These are phyloP conservation scores for Labeo catla DNA, from an alignment of 2,113 vertebrate species.

Conservation along the genomic window DNA sequence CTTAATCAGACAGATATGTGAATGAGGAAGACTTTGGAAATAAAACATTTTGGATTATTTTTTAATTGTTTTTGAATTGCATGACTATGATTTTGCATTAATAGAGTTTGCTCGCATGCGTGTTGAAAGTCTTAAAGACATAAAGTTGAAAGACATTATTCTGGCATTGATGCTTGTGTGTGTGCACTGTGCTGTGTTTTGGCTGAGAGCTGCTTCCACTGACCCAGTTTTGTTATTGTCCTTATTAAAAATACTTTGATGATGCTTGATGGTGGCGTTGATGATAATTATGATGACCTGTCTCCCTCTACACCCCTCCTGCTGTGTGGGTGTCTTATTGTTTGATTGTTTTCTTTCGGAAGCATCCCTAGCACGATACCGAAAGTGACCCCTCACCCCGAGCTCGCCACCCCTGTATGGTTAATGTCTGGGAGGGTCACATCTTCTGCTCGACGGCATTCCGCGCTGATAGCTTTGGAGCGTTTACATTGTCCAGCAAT, in stretches of 20 bases:
- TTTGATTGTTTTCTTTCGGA: slow-evolving; percentile 65
- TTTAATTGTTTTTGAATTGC: background rate
- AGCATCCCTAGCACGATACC: slow-evolving; percentile 59
- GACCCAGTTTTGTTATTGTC: slow-evolving; percentile 9
- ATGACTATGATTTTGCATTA: background rate
- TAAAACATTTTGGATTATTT: background rate
- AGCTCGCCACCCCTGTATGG: background rate
- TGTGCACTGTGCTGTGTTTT: slow-evolving; percentile 18
- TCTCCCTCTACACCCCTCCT: slow-evolving; percentile 44
- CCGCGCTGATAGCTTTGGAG: slow-evolving; percentile 31
- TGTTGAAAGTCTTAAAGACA: background rate
- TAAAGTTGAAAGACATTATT: no score
- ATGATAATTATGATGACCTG: slow-evolving; percentile 46
- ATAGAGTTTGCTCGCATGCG: background rate
- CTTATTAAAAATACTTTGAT: slow-evolving; percentile 43
- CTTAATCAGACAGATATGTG: background rate
- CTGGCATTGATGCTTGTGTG: background rate
- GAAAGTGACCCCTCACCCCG: slow-evolving; percentile 59
- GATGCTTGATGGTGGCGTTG: slow-evolving; percentile 36
- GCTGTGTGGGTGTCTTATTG: slow-evolving; percentile 57
- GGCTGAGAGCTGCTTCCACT: background rate
- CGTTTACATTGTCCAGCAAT: slow-evolving; percentile 59
- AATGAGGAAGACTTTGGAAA: background rate
- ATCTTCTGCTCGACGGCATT: slow-evolving; percentile 45
- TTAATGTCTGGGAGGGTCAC: slow-evolving; percentile 55